Conservation (phyloP, 2,888 invertebrate species). For the Nowickia ferox region DNA sequence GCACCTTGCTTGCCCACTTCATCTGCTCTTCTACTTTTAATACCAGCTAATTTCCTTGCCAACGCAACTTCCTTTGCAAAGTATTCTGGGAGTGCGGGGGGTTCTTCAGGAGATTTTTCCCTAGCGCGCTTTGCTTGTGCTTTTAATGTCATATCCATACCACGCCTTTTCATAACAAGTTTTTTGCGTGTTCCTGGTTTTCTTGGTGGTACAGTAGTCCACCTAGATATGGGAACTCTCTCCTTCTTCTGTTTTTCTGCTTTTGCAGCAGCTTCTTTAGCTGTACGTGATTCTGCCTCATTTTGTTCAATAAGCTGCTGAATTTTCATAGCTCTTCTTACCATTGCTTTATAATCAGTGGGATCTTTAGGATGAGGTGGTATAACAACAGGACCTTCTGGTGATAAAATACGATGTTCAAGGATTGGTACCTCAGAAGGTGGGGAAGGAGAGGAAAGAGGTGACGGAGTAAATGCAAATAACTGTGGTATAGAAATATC, state of each 20-base stretch:
- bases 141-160: neutral
- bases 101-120: conserved; percentile 9
- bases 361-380: conserved; percentile 50
- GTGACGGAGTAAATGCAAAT: conserved; percentile 42
- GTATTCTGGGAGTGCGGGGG: conserved; percentile 28
- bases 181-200: conserved; percentile 29
- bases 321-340: conserved; percentile 57
- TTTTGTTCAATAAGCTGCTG: conserved; percentile 32
- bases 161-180: conserved; percentile 39
- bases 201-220: conserved; percentile 41
- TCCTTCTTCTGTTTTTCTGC: conserved; percentile 31
- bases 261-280: neutral
- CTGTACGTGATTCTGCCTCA: conserved; percentile 24
- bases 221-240: conserved; percentile 49
- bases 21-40: conserved; percentile 42
- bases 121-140: neutral
- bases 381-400: conserved; percentile 39
- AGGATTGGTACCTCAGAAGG: conserved; percentile 7
- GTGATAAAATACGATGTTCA: conserved; percentile 34
- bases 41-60: conserved; percentile 53
- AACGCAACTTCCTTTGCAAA: conserved; percentile 39
- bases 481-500: conserved; percentile 54
- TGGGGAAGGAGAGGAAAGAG: conserved; percentile 29
- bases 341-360: conserved; percentile 44
- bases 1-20: conserved; percentile 36